Percentiles rank a stretch among this genome's conserved stretches.
phyloP scores from a whole-genome alignment of 2,797 vertebrate genomes.

The Darevskia nairensis region DNA sequence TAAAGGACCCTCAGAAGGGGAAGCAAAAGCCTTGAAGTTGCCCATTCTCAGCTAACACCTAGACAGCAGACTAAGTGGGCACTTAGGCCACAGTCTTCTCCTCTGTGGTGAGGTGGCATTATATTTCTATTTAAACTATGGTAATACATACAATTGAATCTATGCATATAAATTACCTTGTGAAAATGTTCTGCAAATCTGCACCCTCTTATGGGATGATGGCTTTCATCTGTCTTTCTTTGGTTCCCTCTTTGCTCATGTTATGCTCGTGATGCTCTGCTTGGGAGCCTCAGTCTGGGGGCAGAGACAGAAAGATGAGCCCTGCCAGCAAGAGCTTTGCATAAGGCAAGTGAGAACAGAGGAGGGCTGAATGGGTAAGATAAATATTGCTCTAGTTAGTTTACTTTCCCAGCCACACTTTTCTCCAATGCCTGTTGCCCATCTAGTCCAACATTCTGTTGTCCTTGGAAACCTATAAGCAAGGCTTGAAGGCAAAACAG shows the following conservation, averaged over 20 bases:
- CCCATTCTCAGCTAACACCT: too few species aligned
- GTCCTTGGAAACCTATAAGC: background rate
- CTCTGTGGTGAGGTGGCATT: too few species aligned
- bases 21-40: too few species aligned
- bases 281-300: background rate
- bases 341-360: background rate
- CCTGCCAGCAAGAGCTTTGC: background rate
- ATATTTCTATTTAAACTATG: too few species aligned
- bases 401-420: background rate
- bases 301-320: background rate
- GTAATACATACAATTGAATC: too few species aligned
- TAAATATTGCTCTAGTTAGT: background rate
- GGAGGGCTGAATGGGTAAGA: background rate
- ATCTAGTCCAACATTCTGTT: background rate
- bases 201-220: too few species aligned
- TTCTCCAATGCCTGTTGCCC: background rate
- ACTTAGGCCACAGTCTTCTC: too few species aligned
- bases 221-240: background rate
- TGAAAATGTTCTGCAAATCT: too few species aligned
- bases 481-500: background rate
- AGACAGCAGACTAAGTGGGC: too few species aligned
- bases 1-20: too few species aligned
- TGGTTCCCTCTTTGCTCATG: background rate
- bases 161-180: too few species aligned
- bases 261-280: background rate